Evolutionary conservation across 2,888 invertebrate species (phyloP).

Genomic region (Tortrix viridana): DNA sequence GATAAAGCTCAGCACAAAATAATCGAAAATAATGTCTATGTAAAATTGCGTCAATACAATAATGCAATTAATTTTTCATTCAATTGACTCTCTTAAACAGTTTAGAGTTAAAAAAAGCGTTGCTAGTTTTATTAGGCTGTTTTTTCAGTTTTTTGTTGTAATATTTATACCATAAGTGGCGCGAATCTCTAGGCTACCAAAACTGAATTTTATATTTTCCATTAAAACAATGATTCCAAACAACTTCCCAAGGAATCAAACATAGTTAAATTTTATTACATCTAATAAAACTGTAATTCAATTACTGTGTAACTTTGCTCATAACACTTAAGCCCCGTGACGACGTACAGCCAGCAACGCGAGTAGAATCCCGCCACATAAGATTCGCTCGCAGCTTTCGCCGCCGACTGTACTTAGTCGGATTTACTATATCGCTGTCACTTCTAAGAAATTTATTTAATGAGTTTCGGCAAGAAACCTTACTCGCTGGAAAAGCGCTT

Average conservation of each 20-base stretch:
- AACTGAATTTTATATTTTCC: no score
- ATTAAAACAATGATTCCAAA: background rate
- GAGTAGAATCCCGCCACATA: background rate
- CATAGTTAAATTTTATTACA: conserved; percentile 12
- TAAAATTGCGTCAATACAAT: no score
- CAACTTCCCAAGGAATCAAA: conserved; percentile 7
- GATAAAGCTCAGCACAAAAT: no score
- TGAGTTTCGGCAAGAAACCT: conserved; percentile 45
- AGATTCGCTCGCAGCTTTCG: conserved; percentile 29
- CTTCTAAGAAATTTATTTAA: conserved; percentile 49
- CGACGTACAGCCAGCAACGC: conserved; percentile 13
- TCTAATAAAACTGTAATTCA: conserved; percentile 27
- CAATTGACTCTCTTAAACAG: no score
- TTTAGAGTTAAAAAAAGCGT: no score
- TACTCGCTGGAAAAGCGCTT: conserved; percentile 33
- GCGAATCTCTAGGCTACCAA: no score
- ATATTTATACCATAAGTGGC: no score
- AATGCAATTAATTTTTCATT: no score
- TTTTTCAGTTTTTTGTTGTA: no score
- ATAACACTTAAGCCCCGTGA: conserved; percentile 28
- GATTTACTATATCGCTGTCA: conserved; percentile 42
- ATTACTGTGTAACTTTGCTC: conserved; percentile 30
- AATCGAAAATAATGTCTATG: no score
- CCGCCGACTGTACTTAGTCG: conserved; percentile 39
- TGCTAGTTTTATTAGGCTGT: no score